Conservation (phyloP, 2,113 vertebrate species). For the Ammospiza caudacuta region DNA sequence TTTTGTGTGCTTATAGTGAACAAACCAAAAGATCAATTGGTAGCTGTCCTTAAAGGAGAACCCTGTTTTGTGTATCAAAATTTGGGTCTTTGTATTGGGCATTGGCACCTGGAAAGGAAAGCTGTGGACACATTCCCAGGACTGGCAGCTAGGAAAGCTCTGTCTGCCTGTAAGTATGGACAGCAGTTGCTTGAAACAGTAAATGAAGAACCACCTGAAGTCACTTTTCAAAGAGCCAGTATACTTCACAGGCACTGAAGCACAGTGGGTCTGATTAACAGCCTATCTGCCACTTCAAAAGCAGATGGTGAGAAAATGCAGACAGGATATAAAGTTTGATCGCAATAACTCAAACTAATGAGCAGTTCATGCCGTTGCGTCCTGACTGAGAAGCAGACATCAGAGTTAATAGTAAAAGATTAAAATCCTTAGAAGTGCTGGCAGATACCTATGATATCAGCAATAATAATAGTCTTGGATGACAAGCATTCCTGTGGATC, state of each 20-base stretch:
- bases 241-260: background rate
- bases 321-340: conserved; percentile 33
- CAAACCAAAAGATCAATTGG: background rate
- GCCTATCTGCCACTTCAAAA: conserved; percentile 38
- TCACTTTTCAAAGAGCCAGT: conserved; percentile 22
- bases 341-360: conserved; percentile 31
- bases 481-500: background rate
- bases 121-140: background rate
- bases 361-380: background rate
- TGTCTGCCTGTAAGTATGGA: background rate
- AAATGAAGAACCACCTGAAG: background rate
- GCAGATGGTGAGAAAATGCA: conserved; percentile 23
- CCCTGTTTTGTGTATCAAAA: background rate
- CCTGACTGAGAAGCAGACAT: conserved; percentile 30
- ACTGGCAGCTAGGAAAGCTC: background rate
- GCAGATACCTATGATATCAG: background rate
- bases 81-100: background rate
- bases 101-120: background rate
- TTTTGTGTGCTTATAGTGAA: background rate
- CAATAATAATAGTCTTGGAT: conserved; percentile 17
- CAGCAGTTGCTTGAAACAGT: background rate
- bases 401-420: conserved; percentile 30
- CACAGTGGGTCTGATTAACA: conserved; percentile 13
- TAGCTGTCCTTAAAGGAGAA: background rate
- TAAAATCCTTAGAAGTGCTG: conserved; percentile 38